These are phyloP conservation scores for Campaea margaritaria DNA, from an alignment of 2,888 invertebrate genomes.

Conservation along the genomic window DNA sequence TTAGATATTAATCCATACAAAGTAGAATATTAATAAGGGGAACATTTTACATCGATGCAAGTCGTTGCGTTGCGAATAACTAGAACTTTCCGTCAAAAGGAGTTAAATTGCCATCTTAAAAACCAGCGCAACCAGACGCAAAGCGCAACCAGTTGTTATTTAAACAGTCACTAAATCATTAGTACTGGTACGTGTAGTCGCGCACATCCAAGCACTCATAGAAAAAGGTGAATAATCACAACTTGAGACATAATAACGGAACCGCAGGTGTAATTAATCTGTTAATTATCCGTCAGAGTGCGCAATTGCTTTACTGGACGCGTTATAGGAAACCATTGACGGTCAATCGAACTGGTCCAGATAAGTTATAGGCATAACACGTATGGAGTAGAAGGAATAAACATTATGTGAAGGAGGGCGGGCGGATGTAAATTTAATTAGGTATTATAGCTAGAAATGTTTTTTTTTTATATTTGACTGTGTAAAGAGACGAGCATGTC, in stretches of 20 bases:
- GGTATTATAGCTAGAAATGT: too few relatives aligned
- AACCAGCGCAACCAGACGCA: background rate
- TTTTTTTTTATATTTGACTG: too few relatives aligned
- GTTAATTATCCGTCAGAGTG: slow-evolving; percentile 33
- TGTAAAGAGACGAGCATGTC: too few relatives aligned
- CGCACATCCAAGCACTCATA: slow-evolving; percentile 13
- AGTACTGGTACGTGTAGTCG: slow-evolving; percentile 12
- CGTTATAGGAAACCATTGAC: slow-evolving; percentile 10
- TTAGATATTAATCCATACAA: too few relatives aligned
- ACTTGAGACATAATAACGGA: slow-evolving; percentile 38
- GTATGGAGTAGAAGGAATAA: too few relatives aligned
- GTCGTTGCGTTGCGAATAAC: too few relatives aligned
- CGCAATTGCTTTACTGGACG: slow-evolving; percentile 17
- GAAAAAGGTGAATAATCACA: slow-evolving; percentile 33
- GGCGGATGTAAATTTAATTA: too few relatives aligned
- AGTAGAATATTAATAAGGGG: too few relatives aligned
- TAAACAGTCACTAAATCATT: slow-evolving; percentile 7
- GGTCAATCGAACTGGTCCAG: slow-evolving; percentile 13
- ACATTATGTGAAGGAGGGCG: too few relatives aligned
- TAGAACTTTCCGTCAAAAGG: too few relatives aligned
- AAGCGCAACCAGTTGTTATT: slow-evolving; percentile 9
- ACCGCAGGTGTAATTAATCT: slow-evolving; percentile 39
- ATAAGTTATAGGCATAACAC: background rate
- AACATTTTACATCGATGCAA: too few relatives aligned
- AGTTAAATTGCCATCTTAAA: too few relatives aligned